These are phyloP conservation scores for Sesamia nonagrioides DNA, from an alignment of 1,140 invertebrate genomes.

Conservation along the genomic window DNA sequence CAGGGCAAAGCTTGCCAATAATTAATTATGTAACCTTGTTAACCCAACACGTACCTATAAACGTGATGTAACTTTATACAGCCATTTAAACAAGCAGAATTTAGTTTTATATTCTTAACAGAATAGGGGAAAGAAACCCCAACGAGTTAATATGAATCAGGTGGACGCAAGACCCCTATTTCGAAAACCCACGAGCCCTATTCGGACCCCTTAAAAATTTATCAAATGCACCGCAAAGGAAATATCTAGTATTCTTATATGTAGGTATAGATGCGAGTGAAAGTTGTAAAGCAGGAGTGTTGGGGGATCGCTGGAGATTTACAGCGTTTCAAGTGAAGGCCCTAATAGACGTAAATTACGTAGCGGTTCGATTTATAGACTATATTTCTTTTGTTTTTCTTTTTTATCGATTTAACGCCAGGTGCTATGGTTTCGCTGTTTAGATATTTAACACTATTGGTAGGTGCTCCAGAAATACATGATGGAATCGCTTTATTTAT, in stretches of 20 bases:
- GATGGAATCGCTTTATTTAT: conserved; percentile 23
- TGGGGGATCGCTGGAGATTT: conserved; percentile 76
- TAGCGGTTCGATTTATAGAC: conserved; percentile 77
- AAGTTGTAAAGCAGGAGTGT: conserved; percentile 74
- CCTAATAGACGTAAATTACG: conserved; percentile 83
- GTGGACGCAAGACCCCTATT: conserved; percentile 44
- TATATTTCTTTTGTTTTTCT: conserved; percentile 77
- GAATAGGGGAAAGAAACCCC: conserved; percentile 25
- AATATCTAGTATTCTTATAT: conserved; percentile 56
- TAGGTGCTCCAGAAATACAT: conserved; percentile 1
- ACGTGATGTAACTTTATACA: conserved; percentile 44
- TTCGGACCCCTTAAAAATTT: conserved; percentile 69
- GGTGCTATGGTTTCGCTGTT: conserved; percentile 53
- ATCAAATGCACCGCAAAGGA: conserved; percentile 63
- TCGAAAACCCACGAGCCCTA: conserved; percentile 59
- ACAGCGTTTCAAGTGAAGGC: conserved; percentile 74
- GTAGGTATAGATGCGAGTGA: conserved; percentile 50
- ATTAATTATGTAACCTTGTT: conserved; percentile 25
- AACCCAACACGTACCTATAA: conserved; percentile 33
- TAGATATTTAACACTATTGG: conserved; percentile 34
- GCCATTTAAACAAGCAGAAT: conserved; percentile 43
- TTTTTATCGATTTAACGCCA: conserved; percentile 72
- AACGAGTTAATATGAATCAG: conserved; percentile 47
- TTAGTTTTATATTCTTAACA: conserved; percentile 47
- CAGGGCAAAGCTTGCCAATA: background rate